phyloP scores from a whole-genome alignment of 2,888 invertebrate genomes.

The Dicyrtoma fusca region DNA sequence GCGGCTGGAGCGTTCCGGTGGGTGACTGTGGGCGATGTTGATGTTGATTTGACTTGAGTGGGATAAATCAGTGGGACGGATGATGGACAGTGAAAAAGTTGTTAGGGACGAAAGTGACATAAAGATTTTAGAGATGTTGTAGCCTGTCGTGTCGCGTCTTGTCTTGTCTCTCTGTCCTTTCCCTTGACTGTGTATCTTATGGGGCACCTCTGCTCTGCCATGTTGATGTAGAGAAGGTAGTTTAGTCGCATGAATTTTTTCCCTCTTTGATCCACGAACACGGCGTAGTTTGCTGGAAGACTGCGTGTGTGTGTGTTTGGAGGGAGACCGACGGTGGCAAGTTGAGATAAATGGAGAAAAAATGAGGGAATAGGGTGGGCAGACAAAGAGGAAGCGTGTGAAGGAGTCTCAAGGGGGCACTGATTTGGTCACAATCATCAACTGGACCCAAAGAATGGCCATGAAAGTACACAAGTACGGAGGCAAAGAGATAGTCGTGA shows the following conservation, averaged over 20 bases:
- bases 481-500: background rate
- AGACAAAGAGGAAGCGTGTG: constrained; percentile 36
- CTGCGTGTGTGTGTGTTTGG: background rate
- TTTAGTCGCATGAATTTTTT: too few species aligned
- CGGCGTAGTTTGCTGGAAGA: too few species aligned
- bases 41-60: background rate
- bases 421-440: constrained; percentile 43
- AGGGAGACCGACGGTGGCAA: background rate
- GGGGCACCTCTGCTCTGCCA: too few species aligned
- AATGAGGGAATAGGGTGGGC: constrained; percentile 36
- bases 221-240: too few species aligned
- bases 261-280: background rate
- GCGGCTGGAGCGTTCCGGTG: too few species aligned
- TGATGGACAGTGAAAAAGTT: constrained; percentile 11
- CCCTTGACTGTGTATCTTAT: too few species aligned
- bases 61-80: constrained; percentile 5
- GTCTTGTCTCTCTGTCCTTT: too few species aligned
- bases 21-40: too few species aligned
- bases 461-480: constrained; percentile 17
- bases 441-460: constrained; percentile 19
- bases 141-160: too few species aligned
- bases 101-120: background rate
- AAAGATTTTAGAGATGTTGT: constrained; percentile 19
- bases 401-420: constrained; percentile 39
- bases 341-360: constrained; percentile 23